Evolutionary conservation across 2,113 vertebrate genomes (phyloP).

Genomic region (Pongo abelii): DNA sequence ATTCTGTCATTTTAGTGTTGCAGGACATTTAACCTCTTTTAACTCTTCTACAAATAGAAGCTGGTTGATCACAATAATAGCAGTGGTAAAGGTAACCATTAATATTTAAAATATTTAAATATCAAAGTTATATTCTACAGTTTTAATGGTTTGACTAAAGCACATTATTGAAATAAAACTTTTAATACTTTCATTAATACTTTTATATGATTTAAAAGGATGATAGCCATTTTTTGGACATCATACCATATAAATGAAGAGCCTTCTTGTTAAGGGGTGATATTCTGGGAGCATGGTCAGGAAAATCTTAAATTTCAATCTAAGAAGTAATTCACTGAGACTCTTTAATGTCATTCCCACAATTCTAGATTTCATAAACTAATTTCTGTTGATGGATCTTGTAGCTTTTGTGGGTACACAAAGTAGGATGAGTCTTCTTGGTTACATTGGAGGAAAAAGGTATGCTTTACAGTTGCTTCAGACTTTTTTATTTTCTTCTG

Average conservation of each 20-base stretch:
- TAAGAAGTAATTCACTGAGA: not conserved
- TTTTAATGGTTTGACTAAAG: not conserved
- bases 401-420: not conserved
- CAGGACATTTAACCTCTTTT: constrained; percentile 49
- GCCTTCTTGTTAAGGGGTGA: not conserved
- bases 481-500: not conserved
- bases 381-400: not conserved
- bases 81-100: constrained; percentile 55
- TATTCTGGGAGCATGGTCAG: not conserved
- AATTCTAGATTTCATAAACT: not conserved
- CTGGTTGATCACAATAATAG: constrained; percentile 60
- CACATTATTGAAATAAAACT: constrained; percentile 35
- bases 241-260: not conserved
- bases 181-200: not conserved
- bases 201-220: not conserved
- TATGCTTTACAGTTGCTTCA: not conserved
- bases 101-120: constrained; percentile 38
- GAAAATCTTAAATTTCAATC: not conserved
- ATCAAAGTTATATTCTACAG: not conserved
- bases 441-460: not conserved
- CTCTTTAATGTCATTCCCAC: not conserved
- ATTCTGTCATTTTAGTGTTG: constrained; percentile 50
- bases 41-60: constrained; percentile 57
- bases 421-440: not conserved
- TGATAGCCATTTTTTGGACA: not conserved